Evolutionary conservation across 2,888 invertebrate genomes (phyloP).

Genomic region (Epiblema foenella): DNA sequence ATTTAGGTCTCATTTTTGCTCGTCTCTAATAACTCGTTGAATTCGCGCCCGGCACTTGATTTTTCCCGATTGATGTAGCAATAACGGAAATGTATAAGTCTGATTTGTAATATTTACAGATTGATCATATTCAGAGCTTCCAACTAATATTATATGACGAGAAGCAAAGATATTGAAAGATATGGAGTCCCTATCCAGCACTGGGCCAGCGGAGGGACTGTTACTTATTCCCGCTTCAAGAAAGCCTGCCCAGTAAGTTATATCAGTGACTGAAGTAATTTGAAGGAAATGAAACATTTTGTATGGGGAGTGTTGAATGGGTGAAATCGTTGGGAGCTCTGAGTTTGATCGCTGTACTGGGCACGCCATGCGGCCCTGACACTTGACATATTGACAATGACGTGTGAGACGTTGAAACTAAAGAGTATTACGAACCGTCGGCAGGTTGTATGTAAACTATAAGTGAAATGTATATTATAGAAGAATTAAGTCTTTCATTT

Average conservation of each 20-base stretch:
- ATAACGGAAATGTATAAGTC: constrained; percentile 20
- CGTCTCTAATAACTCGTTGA: not conserved
- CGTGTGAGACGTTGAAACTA: constrained; percentile 26
- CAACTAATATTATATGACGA: not conserved
- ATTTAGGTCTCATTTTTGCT: not conserved
- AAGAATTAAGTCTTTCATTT: constrained; percentile 36
- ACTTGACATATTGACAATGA: constrained; percentile 11
- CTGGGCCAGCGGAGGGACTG: too few relatives aligned
- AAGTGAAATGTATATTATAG: constrained; percentile 46
- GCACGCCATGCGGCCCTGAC: constrained; percentile 53
- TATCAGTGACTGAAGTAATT: too few relatives aligned
- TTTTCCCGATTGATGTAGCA: constrained; percentile 7
- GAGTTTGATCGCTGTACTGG: constrained; percentile 3
- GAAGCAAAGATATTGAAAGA: too few relatives aligned
- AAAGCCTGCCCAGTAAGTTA: too few relatives aligned
- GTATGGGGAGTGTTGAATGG: too few relatives aligned
- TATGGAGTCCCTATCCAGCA: too few relatives aligned
- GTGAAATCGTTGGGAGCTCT: not conserved
- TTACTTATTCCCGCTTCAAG: too few relatives aligned
- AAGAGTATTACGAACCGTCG: constrained; percentile 30
- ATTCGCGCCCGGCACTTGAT: not conserved
- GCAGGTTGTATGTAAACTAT: constrained; percentile 41
- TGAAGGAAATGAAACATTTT: too few relatives aligned
- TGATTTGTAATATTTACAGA: constrained; percentile 13
- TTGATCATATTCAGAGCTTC: not conserved